Evolutionary conservation across 2,113 vertebrate genomes (phyloP).

Genomic region (Larimichthys crocea): DNA sequence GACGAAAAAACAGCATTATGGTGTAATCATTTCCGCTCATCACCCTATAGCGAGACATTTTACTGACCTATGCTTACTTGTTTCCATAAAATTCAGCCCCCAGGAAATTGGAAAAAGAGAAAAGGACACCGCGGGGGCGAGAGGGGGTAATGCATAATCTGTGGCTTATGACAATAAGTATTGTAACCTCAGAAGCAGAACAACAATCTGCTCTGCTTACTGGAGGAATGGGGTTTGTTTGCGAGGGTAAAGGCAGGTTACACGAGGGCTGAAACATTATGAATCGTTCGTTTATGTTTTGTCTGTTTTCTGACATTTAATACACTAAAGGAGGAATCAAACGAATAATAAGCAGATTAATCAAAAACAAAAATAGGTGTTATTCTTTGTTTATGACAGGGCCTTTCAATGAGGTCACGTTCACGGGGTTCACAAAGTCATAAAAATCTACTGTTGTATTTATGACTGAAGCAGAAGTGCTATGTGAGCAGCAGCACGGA

Average conservation of each 20-base stretch:
- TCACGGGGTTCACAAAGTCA: neutral
- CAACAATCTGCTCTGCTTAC: neutral
- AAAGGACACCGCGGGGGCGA: neutral
- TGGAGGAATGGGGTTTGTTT: neutral
- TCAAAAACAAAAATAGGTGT: neutral
- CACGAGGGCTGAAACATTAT: neutral
- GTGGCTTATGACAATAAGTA: neutral
- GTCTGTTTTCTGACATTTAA: neutral
- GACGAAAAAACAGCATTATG: slow-evolving; percentile 18
- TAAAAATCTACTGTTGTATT: too few relatives aligned
- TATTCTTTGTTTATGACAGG: neutral
- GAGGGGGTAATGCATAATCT: neutral
- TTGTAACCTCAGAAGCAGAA: neutral
- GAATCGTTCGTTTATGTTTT: neutral
- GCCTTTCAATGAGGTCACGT: neutral
- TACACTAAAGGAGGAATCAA: neutral
- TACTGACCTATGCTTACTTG: slow-evolving; percentile 30
- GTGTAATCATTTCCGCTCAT: slow-evolving; percentile 22
- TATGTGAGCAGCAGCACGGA: too few relatives aligned
- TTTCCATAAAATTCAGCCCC: slow-evolving; percentile 29
- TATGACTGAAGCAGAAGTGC: too few relatives aligned
- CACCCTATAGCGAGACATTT: slow-evolving; percentile 29
- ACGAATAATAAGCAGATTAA: neutral
- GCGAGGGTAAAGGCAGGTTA: neutral
- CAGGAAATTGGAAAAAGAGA: slow-evolving; percentile 61